phyloP scores from a whole-genome alignment of 2,797 vertebrate species.

The Margarornis squamiger region DNA sequence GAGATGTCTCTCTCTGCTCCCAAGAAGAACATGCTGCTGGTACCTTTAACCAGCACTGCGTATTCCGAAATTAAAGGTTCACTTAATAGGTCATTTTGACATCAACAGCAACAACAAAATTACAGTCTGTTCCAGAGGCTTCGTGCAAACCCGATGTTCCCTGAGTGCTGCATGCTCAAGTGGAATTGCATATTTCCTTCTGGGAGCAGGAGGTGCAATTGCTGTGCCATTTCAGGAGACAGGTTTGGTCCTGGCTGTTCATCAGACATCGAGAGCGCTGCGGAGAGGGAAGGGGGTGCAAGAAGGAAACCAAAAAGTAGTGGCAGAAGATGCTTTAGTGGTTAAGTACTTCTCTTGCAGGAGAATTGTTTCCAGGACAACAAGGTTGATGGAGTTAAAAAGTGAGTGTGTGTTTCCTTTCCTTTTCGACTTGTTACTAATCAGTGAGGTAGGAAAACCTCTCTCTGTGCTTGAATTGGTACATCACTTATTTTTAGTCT shows the following conservation, averaged over 20 bases:
- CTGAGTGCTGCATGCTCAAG: background rate
- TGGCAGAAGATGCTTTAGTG: background rate
- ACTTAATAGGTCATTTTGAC: background rate
- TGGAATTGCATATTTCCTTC: background rate
- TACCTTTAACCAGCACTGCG: background rate
- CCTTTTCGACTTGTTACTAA: background rate
- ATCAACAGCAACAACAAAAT: background rate
- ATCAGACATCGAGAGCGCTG: background rate
- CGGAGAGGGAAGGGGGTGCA: background rate
- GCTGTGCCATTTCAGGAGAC: background rate
- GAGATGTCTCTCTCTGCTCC: background rate
- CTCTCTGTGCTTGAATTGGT: background rate
- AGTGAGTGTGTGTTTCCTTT: background rate
- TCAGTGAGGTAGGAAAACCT: conserved; percentile 15
- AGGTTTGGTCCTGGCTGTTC: background rate
- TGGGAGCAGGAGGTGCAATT: background rate
- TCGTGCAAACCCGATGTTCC: background rate
- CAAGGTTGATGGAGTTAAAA: conserved; percentile 1
- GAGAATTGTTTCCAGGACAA: conserved; percentile 29
- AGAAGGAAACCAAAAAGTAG: background rate
- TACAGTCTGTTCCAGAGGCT: background rate
- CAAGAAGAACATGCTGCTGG: background rate
- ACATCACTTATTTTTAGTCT: background rate
- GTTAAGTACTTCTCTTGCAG: background rate
- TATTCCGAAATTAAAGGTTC: background rate